phyloP scores from a whole-genome alignment of 2,797 vertebrate species.

The Neolamprologus multifasciatus region DNA sequence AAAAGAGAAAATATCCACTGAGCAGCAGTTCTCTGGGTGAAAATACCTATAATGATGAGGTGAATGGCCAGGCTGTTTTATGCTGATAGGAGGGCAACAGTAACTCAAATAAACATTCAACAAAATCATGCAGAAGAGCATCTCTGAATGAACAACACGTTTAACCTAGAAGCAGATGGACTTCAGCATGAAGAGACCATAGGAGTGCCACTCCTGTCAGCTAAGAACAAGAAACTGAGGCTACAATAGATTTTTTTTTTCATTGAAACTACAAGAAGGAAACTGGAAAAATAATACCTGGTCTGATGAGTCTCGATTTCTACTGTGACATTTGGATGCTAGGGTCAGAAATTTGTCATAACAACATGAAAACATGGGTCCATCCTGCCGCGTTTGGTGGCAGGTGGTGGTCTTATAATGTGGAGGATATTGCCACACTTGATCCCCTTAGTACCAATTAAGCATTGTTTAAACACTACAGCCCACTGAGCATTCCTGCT shows the following conservation, averaged over 20 bases:
- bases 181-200: not conserved
- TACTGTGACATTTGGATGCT: not conserved
- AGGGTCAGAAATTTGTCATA: not conserved
- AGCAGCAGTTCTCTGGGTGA: not conserved
- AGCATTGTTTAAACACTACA: not conserved
- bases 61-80: not conserved
- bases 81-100: not conserved
- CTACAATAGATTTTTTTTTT: rapidly evolving
- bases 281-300: not conserved
- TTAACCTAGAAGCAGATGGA: not conserved
- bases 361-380: not conserved
- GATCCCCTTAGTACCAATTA: not conserved
- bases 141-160: not conserved
- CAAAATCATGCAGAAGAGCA: not conserved
- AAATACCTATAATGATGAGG: not conserved
- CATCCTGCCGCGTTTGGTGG: not conserved
- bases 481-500: not conserved
- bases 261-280: not conserved
- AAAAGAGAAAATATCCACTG: not conserved
- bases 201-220: not conserved
- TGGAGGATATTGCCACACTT: not conserved
- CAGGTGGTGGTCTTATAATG: not conserved
- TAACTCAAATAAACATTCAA: not conserved
- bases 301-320: not conserved
- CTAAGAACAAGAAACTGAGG: not conserved